Conservation (phyloP, 2,797 vertebrate genomes). For the Zalophus californianus region DNA sequence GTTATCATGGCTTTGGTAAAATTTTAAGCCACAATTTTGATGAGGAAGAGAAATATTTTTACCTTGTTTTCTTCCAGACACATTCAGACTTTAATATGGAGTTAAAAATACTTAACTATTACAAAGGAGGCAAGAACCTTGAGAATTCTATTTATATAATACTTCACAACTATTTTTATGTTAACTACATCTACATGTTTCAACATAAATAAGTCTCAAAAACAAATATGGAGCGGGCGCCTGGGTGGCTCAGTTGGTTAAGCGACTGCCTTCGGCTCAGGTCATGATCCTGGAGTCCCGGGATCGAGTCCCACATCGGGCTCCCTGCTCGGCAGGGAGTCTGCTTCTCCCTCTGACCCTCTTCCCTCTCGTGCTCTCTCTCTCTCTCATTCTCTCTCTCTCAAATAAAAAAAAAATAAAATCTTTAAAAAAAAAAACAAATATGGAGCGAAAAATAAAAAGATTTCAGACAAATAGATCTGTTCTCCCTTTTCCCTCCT, state of each 20-base stretch:
- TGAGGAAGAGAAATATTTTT: neutral
- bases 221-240: neutral
- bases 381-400: too few species aligned
- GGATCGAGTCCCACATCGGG: too few species aligned
- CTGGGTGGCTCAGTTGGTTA: too few species aligned
- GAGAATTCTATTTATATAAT: neutral
- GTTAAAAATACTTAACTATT: neutral
- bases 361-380: too few species aligned
- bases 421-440: too few species aligned
- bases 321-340: too few species aligned
- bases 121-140: conserved; percentile 21
- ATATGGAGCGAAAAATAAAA: neutral
- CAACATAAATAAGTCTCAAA: neutral
- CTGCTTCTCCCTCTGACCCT: too few species aligned
- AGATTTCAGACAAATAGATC: neutral
- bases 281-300: too few species aligned
- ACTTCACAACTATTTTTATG: neutral
- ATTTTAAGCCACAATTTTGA: conserved; percentile 41
- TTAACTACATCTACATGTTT: neutral
- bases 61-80: neutral
- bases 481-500: neutral
- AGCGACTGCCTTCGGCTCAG: too few species aligned
- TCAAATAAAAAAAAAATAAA: too few species aligned
- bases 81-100: neutral
- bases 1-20: neutral